Evolutionary conservation across 2,113 vertebrate genomes (phyloP), one percentile per base, ranked within the genome.

Genomic region (Passerina amoena): DNA sequence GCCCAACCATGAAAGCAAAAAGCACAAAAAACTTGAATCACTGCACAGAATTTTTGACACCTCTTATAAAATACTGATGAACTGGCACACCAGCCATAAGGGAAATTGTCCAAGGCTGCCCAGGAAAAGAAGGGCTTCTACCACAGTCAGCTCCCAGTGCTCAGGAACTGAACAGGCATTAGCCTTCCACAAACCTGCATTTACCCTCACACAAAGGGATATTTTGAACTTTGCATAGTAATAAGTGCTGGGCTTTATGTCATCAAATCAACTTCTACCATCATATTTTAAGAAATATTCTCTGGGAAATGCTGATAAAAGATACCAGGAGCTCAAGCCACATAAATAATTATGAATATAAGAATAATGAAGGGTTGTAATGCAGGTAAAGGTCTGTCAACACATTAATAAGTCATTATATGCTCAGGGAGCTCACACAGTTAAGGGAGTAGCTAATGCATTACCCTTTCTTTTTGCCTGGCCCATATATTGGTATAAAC

Each of bases 71-170:
- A 75, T 33, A 48, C 22, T 20, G 33, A 66, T 23, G 35, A 88
- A 57, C 47, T 11, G 31, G 22, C 19, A 51, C 2, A 19, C 14
- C 50, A 78, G 6, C 11, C 18, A 3, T 7, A 63, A 45, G 5
- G 44, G 35, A 88, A 70, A n/a, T 9, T 68, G 18, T 22, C n/a
- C 65, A 88, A 82, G 35, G 51, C 31, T 71, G 82, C 21, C 47
- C 45, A 72, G 14, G 24, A 83, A 88, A 88, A 68, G 44, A 0
- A 66, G 17, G 21, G 37, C 51, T 85, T 61, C 69, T 45, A 22
- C 0, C 0, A 38, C 22, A 35, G n/a, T n/a, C 44, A 44, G 38
- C 2, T 19, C n/a, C 20, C 13, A 35, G 35, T 19, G 38, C 33
- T 76, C 47, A 68, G 24, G 27, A 83, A 83, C 1, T 28, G 71